Conservation (phyloP, 2,113 vertebrate species). For the Rynchops niger region DNA sequence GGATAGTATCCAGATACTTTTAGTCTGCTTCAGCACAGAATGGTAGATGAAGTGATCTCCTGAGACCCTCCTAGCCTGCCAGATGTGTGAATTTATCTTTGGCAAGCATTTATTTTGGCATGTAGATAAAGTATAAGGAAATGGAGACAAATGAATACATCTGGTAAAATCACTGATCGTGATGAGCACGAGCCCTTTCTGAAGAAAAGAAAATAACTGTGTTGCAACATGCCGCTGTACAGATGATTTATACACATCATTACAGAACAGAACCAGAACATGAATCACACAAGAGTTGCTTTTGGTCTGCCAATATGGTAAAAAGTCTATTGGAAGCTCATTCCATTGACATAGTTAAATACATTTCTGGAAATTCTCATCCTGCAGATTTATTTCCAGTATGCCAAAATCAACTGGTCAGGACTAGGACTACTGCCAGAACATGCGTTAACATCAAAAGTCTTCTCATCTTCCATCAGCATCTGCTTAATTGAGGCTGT, state of each 20-base stretch:
- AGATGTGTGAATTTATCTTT: constrained; percentile 13
- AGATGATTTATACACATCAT: neutral
- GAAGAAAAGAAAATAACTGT: neutral
- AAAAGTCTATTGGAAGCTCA: neutral
- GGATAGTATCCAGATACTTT: neutral
- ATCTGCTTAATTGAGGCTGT: constrained; percentile 9
- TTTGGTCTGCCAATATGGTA: neutral
- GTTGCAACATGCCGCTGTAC: neutral
- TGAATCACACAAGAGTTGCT: neutral
- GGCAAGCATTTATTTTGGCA: neutral
- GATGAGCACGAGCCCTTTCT: neutral
- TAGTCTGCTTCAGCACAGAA: neutral
- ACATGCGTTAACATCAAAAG: neutral
- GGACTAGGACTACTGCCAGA: constrained; percentile 4
- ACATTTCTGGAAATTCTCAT: neutral
- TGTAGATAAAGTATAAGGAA: neutral
- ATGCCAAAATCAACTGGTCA: constrained; percentile 5
- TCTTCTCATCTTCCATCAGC: neutral
- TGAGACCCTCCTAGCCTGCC: neutral
- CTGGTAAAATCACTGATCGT: neutral
- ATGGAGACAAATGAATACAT: neutral
- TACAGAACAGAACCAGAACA: neutral
- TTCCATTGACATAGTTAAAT: neutral
- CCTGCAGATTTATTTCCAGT: constrained; percentile 16
- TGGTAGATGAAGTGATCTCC: neutral